Evolutionary conservation across 2,797 vertebrate species (phyloP), one percentile per base, ranked within the genome.

Genomic region (Rachycentron canadum): DNA sequence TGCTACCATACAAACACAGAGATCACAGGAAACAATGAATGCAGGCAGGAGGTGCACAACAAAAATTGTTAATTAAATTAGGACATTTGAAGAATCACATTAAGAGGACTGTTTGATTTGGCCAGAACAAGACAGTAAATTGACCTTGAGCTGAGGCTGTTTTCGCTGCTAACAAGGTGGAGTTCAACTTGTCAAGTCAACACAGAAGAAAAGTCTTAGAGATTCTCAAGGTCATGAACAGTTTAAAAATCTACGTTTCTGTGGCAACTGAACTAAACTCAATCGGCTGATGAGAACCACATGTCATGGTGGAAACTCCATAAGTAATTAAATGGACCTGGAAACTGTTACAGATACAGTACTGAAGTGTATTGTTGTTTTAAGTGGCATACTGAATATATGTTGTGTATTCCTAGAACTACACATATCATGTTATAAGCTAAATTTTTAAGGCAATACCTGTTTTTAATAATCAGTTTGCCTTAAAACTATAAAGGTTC

Each of bases 401-500:
- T 40, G 19, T 41, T 57, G 21, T 70, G 30, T 43, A 25, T 38
- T 32, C 32, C 32, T 28, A 19, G 6, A 11, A 41, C 6, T n/a
- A 47, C 1, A 34, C 14, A 41, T 41, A 28, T 3, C 5, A 13
- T n/a, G 49, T 56, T 9, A 65, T 12, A 56, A 7, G 64, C 19
- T 32, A 32, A 3, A 30, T 57, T 50, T 52, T 41, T 12, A 21
- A 63, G 7, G 56, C 47, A 62, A 11, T 47, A 3, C 30, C 14
- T 16, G 4, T 50, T 23, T 41, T 56, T 14, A 59, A 30, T 34
- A 34, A 58, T 11, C n/a, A 23, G 21, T 73, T 67, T 62, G 19
- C 38, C 34, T 56, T 25, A 2, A 36, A 62, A 49, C 32, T 49
- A 58, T 41, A 69, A 58, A 64, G 34, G 28, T 53, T 67, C 36